Percentiles rank a stretch among this genome's conserved stretches.
phyloP scores from a whole-genome alignment of 2,797 vertebrate species.

The Fistularia tabacaria region DNA sequence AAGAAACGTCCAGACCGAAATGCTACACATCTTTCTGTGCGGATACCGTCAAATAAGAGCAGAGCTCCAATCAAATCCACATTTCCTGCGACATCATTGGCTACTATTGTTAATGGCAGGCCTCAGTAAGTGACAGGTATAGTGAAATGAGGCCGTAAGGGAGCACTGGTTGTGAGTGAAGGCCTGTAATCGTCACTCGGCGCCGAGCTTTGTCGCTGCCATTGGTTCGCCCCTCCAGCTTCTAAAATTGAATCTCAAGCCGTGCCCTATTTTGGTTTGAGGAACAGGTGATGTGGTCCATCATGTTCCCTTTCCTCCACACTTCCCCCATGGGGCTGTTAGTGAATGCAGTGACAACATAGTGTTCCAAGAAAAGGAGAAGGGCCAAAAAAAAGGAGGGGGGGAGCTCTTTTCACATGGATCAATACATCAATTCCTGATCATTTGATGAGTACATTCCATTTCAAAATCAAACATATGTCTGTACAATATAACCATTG shows the following conservation, averaged over 20 bases:
- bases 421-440: conserved; percentile 33
- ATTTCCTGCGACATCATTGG: conserved; percentile 4
- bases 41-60: conserved; percentile 35
- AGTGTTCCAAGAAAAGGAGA: conserved; percentile 62
- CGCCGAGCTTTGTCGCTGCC: conserved; percentile 48
- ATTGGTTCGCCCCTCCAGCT: conserved; percentile 49
- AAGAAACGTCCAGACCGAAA: no score
- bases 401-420: conserved; percentile 8
- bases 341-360: conserved; percentile 60
- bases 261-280: conserved; percentile 72
- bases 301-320: conserved; percentile 49
- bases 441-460: no score
- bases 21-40: background rate
- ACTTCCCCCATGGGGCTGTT: conserved; percentile 58
- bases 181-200: conserved; percentile 68
- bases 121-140: conserved; percentile 60
- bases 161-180: conserved; percentile 56
- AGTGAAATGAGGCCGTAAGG: conserved; percentile 53
- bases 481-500: no score
- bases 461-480: no score
- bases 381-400: conserved; percentile 1
- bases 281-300: conserved; percentile 72
- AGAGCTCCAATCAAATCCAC: conserved; percentile 28
- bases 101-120: conserved; percentile 22
- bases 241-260: conserved; percentile 78